phyloP scores from a whole-genome alignment of 2,113 vertebrate genomes.

The Eurystomus gularis region DNA sequence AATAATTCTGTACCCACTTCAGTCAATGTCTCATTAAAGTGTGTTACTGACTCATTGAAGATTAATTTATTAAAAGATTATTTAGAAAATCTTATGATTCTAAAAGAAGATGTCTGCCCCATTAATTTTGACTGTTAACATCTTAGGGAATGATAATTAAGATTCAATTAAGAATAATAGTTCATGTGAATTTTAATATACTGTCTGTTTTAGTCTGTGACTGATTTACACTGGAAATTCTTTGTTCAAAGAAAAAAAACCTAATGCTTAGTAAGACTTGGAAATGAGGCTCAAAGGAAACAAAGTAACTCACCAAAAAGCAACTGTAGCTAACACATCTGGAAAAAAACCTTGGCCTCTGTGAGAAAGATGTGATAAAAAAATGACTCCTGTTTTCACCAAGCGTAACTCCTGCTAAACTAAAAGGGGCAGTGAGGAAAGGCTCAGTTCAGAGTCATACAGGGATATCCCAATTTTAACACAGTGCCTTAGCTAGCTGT shows the following conservation, averaged over 20 bases:
- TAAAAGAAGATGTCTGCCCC: neutral
- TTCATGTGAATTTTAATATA: neutral
- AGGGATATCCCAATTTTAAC: neutral
- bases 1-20: neutral
- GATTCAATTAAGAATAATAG: neutral
- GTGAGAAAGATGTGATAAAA: neutral
- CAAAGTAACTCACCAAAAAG: neutral
- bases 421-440: neutral
- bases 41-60: neutral
- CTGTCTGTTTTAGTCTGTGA: neutral
- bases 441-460: neutral
- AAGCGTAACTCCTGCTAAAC: neutral
- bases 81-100: neutral
- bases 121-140: neutral
- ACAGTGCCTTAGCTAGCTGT: neutral
- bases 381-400: neutral
- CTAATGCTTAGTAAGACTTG: neutral
- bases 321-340: neutral
- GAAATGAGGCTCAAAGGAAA: neutral
- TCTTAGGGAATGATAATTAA: neutral
- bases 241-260: neutral
- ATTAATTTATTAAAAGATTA: neutral
- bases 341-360: neutral
- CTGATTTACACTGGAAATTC: neutral
- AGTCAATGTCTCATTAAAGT: neutral